Base-by-base conservation (phyloP, 2,888 invertebrate genomes). In the Nephrotoma flavescens region DNA sequence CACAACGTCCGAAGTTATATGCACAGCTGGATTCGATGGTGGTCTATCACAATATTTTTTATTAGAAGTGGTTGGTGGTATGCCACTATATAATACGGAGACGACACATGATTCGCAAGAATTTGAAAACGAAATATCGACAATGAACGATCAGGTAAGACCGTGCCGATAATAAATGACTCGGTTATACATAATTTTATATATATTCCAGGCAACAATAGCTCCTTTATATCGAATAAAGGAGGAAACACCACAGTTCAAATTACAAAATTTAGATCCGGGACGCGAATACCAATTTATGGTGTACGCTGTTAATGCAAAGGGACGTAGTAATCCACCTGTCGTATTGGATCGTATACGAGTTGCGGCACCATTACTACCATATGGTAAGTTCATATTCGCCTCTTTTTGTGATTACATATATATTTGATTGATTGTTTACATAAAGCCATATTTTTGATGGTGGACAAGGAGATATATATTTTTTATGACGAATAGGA, bases 31-130 rank as follows among this genome's bases (percentile, higher is more conserved):
- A 84, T 94, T 94, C 90, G 96, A 96, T 90, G 97, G 97, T 5
- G 97, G 97, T 12, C 93, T 96, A 85, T 94, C 95, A 42, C 97
- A 97, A 91, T 95, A 95, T 92, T 97, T 97, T 91, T 93, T 96
- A 87, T 92, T 97, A 88, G 96, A 97, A 92, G 96, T 96, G 89
- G 92, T 94, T 90, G 95, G 94, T 83, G 91, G 91, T 90, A 93
- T 94, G 92, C 89, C 91, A 85, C 89, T 91, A 9, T 91, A 91
- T 87, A 93, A 93, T 89, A 93, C 93, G 87, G 93, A 92, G 88
- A 89, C 91, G 88, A 92, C 92, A 85, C 90, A 91, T 86, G 90
- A 90, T 86, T 89, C 90, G 87, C 89, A 89, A 89, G 90, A 90
- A 86, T 89, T 89, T 88, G 93, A 93, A 90, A 94, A 93, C 91